A percentile compares a stretch with the other conserved stretches of the same genome.
Evolutionary conservation across 2,888 invertebrate genomes (phyloP).

Genomic region (Mythimna ferrago): DNA sequence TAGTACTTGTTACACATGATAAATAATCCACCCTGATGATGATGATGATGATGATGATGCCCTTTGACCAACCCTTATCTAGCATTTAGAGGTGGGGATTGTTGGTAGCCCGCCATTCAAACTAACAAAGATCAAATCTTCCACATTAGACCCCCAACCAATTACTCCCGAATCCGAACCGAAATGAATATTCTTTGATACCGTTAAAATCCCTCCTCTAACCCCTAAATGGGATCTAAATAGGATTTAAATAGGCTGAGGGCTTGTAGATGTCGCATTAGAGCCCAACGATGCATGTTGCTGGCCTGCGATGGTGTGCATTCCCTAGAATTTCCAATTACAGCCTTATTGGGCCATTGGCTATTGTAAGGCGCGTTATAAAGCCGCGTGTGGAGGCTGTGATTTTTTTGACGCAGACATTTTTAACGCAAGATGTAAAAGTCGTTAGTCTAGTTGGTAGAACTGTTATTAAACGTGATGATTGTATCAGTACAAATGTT

Average conservation of each 20-base stretch:
- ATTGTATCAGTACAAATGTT: not conserved
- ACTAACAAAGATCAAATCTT: slow-evolving; percentile 1
- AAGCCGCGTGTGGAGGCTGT: slow-evolving; percentile 33
- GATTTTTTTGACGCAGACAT: slow-evolving; percentile 27
- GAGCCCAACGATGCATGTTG: slow-evolving; percentile 66
- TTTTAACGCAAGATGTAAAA: not conserved
- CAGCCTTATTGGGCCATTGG: slow-evolving; percentile 80
- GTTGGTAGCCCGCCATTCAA: not conserved
- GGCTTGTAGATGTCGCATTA: slow-evolving; percentile 75
- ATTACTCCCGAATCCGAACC: slow-evolving; percentile 53
- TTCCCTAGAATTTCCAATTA: slow-evolving; percentile 84
- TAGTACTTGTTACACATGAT: no score
- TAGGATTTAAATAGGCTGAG: slow-evolving; percentile 69
- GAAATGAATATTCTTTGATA: slow-evolving; percentile 57
- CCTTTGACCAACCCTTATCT: not conserved
- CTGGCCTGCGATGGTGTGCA: slow-evolving; percentile 71
- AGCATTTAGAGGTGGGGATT: not conserved
- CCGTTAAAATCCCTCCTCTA: slow-evolving; percentile 54
- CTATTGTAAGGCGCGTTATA: slow-evolving; percentile 74
- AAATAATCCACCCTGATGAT: not conserved
- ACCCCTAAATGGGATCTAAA: slow-evolving; percentile 67
- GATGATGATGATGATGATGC: no score
- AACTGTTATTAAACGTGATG: not conserved
- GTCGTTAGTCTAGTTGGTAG: not conserved
- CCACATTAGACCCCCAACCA: slow-evolving; percentile 41